A percentile compares a stretch with the other conserved stretches of the same genome.
These are phyloP conservation scores for Trissolcus brochymenae DNA, from an alignment of 2,888 invertebrate genomes.

Conservation along the genomic window DNA sequence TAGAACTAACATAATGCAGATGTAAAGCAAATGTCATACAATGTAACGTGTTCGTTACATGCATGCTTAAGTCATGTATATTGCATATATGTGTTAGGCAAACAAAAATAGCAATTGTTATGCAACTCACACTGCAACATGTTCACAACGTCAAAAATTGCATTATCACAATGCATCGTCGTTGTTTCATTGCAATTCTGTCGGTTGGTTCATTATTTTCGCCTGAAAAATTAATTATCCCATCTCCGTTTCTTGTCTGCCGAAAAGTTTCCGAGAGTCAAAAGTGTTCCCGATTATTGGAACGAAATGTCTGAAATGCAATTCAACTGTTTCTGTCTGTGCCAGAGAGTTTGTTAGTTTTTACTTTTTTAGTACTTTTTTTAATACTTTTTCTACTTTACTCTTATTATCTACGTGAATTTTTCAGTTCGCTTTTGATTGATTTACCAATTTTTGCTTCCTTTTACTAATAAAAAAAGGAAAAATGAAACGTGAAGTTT, in stretches of 20 bases:
- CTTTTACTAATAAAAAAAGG: not conserved
- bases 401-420: not conserved
- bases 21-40: no score
- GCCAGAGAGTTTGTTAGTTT: not conserved
- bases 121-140: not conserved
- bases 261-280: not conserved
- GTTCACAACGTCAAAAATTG: not conserved
- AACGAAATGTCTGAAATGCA: not conserved
- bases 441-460: not conserved
- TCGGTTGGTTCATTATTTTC: slow-evolving; percentile 1
- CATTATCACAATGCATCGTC: not conserved
- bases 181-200: not conserved
- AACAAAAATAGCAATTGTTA: no score
- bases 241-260: slow-evolving; percentile 1
- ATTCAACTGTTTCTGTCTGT: slow-evolving; percentile 1
- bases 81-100: no score
- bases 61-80: no score
- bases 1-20: no score
- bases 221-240: slow-evolving; percentile 7
- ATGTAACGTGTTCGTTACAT: no score
- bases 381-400: not conserved
- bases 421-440: not conserved
- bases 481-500: not conserved
- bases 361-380: not conserved
- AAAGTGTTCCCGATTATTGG: not conserved